These are phyloP conservation scores for Orgyia antiqua DNA, from an alignment of 2,888 invertebrate species.

Conservation along the genomic window DNA sequence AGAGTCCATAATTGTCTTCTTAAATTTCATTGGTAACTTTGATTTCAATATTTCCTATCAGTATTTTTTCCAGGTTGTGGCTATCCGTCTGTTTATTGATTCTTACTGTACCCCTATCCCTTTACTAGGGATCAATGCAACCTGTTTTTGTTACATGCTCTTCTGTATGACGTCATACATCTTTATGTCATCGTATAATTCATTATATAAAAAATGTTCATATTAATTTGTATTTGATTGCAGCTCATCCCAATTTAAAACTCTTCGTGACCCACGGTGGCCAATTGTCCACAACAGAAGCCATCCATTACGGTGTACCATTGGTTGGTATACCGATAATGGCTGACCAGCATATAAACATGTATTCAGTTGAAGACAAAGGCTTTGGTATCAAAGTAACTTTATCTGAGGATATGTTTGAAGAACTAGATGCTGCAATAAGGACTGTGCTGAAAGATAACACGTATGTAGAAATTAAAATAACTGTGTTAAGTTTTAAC, in stretches of 20 bases:
- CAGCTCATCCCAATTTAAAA: slow-evolving; percentile 49
- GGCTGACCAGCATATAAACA: slow-evolving; percentile 52
- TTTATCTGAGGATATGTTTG: slow-evolving; percentile 35
- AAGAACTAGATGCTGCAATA: slow-evolving; percentile 35
- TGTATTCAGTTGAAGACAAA: slow-evolving; percentile 38
- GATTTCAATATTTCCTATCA: too few species aligned
- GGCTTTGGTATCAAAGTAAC: slow-evolving; percentile 43
- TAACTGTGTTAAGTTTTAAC: not conserved
- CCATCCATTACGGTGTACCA: slow-evolving; percentile 57
- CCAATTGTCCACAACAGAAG: slow-evolving; percentile 52
- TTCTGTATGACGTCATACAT: too few species aligned
- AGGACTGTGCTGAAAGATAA: slow-evolving; percentile 35
- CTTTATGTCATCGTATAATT: too few species aligned
- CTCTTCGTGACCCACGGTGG: slow-evolving; percentile 62
- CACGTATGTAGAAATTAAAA: slow-evolving; percentile 19
- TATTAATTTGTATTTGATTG: too few species aligned
- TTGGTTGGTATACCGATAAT: slow-evolving; percentile 50
- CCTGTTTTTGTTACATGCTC: too few species aligned
- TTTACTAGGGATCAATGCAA: too few species aligned
- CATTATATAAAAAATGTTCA: too few species aligned
- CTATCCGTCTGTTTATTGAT: too few species aligned
- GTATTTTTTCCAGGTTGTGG: too few species aligned
- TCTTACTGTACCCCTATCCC: too few species aligned
- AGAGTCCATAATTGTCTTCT: too few species aligned
- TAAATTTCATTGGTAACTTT: too few species aligned